Percentiles rank a stretch among this genome's conserved stretches.
phyloP scores from a whole-genome alignment of 2,113 vertebrate genomes.

The Indicator indicator region DNA sequence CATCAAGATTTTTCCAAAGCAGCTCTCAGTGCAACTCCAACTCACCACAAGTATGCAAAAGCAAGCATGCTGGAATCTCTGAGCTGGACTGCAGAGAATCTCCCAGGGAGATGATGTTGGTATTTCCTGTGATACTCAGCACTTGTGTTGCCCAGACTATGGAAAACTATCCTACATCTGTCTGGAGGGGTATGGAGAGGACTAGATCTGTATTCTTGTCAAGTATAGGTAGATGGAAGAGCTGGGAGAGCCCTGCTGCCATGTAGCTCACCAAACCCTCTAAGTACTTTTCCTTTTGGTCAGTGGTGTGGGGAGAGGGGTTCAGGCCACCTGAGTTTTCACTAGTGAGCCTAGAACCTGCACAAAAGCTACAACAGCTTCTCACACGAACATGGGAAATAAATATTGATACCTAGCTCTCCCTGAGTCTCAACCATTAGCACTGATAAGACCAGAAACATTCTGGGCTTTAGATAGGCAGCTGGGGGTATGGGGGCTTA shows the following conservation, averaged over 20 bases:
- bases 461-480: not conserved
- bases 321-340: not conserved
- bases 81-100: not conserved
- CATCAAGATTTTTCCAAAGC: not conserved
- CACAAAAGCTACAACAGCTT: not conserved
- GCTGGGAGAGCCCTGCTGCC: accelerated
- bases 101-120: not conserved
- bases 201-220: not conserved
- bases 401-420: not conserved
- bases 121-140: conserved; percentile 38
- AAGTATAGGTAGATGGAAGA: not conserved
- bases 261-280: not conserved
- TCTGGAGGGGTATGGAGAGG: not conserved
- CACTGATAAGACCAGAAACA: not conserved
- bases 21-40: not conserved
- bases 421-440: not conserved
- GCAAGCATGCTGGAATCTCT: not conserved
- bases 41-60: conserved; percentile 45
- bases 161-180: not conserved
- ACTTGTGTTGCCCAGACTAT: not conserved
- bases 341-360: not conserved
- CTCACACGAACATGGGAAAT: not conserved
- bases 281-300: not conserved
- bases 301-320: not conserved
- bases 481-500: not conserved